Percentiles rank a stretch among this genome's conserved stretches.
phyloP scores from a whole-genome alignment of 2,113 vertebrate species.

The Nyctibius bracteatus region DNA sequence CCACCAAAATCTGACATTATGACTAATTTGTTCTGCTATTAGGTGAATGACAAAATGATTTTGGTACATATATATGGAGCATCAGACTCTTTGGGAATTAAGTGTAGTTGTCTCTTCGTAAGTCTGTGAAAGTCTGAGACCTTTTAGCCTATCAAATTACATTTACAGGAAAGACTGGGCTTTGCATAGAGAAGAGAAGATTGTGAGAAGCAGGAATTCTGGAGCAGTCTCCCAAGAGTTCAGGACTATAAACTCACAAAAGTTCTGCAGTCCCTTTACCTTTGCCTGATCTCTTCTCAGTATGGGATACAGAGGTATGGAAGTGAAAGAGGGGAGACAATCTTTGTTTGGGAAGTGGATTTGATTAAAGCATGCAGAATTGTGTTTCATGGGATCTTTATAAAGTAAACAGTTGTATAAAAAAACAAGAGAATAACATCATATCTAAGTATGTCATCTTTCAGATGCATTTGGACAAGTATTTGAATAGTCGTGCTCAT shows the following conservation, averaged over 20 bases:
- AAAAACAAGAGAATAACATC: neutral
- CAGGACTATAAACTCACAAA: neutral
- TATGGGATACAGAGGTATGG: fast-evolving
- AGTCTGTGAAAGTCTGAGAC: conserved; percentile 26
- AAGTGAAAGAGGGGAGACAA: neutral
- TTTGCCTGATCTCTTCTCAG: neutral
- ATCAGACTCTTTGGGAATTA: conserved; percentile 63
- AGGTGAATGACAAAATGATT: conserved; percentile 75
- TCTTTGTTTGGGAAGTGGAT: neutral
- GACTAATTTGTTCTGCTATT: conserved; percentile 76
- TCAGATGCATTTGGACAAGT: neutral
- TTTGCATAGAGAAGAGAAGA: neutral
- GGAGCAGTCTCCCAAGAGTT: neutral
- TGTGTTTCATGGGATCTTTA: neutral
- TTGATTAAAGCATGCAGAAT: neutral
- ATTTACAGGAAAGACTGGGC: conserved; percentile 34
- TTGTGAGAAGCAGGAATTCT: conserved; percentile 3
- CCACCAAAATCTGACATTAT: conserved; percentile 69
- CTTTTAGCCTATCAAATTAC: conserved; percentile 31
- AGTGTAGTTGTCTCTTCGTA: conserved; percentile 27
- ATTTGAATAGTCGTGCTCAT: fast-evolving
- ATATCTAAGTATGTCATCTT: neutral
- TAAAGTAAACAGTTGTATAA: neutral
- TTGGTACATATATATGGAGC: conserved; percentile 60
- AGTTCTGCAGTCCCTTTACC: neutral